Evolutionary conservation across 2,888 invertebrate species (phyloP).

Genomic region (Globia sparganii): DNA sequence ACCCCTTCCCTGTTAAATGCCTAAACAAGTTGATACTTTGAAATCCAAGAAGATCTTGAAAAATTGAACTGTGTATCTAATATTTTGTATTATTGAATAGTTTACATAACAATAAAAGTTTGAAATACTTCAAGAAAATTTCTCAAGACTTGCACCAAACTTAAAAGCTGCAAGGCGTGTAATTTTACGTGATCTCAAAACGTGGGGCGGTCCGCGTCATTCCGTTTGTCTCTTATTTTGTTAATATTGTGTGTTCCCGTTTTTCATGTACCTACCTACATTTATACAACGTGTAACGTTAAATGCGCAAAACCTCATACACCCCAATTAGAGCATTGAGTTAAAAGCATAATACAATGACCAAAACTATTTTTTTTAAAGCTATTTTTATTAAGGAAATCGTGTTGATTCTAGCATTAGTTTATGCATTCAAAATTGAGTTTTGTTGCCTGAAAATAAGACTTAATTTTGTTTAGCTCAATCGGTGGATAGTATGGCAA

Average conservation of each 20-base stretch:
- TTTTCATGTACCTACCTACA: conserved; percentile 43
- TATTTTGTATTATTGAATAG: background rate
- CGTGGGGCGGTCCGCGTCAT: conserved; percentile 71
- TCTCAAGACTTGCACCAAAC: conserved; percentile 65
- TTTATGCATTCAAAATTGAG: no score
- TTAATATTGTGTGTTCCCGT: conserved; percentile 68
- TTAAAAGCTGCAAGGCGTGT: conserved; percentile 76
- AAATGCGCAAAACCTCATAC: no score
- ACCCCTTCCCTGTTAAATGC: background rate
- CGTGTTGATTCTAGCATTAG: no score
- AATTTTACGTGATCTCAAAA: conserved; percentile 83
- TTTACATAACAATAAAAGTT: background rate
- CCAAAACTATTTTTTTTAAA: no score
- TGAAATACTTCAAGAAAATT: background rate
- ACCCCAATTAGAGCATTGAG: no score
- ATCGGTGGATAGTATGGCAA: no score
- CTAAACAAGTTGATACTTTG: background rate
- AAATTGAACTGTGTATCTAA: background rate
- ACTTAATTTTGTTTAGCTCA: no score
- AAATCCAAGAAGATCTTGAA: background rate
- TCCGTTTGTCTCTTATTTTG: conserved; percentile 74
- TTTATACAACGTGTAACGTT: no score
- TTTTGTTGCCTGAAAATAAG: no score
- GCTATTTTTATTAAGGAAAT: no score
- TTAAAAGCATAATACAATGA: no score